phyloP scores from a whole-genome alignment of 1,140 invertebrate genomes.

The Drosophila parvula region DNA sequence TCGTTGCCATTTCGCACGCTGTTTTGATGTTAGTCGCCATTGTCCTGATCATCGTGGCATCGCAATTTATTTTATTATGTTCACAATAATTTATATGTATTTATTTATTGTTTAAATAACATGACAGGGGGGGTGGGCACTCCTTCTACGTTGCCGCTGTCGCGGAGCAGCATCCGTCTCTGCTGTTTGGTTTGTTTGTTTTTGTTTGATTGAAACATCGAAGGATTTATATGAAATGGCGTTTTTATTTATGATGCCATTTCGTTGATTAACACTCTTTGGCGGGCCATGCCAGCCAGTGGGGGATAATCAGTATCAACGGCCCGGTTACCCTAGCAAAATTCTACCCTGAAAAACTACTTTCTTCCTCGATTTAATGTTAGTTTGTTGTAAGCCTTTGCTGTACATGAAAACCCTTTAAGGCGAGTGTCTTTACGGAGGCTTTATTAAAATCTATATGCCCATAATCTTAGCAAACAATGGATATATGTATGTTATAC shows the following conservation, averaged over 20 bases:
- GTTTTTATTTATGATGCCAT: conserved; percentile 82
- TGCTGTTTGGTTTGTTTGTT: conserved; percentile 34
- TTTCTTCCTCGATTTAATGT: background rate
- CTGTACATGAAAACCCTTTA: background rate
- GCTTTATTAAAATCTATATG: background rate
- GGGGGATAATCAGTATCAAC: background rate
- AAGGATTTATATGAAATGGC: conserved; percentile 78
- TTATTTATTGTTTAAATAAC: conserved; percentile 71
- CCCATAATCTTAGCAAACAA: background rate
- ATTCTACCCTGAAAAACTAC: background rate
- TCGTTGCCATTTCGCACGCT: background rate
- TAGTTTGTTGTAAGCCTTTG: background rate
- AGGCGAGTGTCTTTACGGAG: background rate
- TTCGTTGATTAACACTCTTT: conserved; percentile 81
- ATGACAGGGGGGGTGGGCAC: background rate
- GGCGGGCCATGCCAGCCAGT: conserved; percentile 28
- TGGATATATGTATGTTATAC: background rate
- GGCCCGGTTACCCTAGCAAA: background rate
- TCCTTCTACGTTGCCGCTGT: background rate
- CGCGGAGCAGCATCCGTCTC: conserved; percentile 1
- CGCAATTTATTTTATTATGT: conserved; percentile 61
- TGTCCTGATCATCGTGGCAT: conserved; percentile 5
- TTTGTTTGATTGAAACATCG: conserved; percentile 78
- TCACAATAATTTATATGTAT: conserved; percentile 63
- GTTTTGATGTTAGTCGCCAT: conserved; percentile 6